These are phyloP conservation scores for Nanorana parkeri DNA, from an alignment of 2,113 vertebrate genomes.

Conservation along the genomic window DNA sequence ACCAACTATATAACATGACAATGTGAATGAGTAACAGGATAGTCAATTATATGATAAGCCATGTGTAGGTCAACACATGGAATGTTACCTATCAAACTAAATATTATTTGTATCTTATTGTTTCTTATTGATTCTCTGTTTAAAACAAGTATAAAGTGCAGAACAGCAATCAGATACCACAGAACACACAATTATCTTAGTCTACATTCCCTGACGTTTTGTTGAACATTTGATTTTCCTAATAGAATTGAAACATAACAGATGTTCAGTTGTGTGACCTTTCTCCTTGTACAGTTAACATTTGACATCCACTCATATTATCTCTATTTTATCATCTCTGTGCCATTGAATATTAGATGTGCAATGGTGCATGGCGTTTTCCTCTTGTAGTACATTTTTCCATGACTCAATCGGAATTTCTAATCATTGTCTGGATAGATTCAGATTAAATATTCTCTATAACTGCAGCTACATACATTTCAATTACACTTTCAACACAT, in stretches of 20 bases:
- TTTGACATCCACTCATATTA: slow-evolving; percentile 32
- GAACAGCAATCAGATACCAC: neutral
- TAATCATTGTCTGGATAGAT: slow-evolving; percentile 27
- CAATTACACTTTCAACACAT: too few relatives aligned
- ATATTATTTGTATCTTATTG: too few relatives aligned
- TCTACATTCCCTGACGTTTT: slow-evolving; percentile 17
- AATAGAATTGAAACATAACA: slow-evolving; percentile 39
- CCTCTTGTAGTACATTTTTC: slow-evolving; percentile 45
- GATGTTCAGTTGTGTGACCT: slow-evolving; percentile 24
- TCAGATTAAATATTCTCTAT: neutral
- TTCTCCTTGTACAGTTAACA: slow-evolving; percentile 36
- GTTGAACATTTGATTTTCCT: slow-evolving; percentile 1
- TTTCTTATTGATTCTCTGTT: too few relatives aligned
- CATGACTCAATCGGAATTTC: neutral
- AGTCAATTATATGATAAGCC: too few relatives aligned
- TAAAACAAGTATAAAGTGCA: neutral
- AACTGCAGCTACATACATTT: neutral
- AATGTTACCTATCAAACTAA: too few relatives aligned
- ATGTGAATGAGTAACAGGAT: too few relatives aligned
- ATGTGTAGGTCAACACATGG: too few relatives aligned
- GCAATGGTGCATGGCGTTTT: slow-evolving; percentile 2
- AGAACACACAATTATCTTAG: slow-evolving; percentile 6
- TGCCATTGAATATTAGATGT: slow-evolving; percentile 9
- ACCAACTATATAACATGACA: too few relatives aligned
- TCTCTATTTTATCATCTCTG: slow-evolving; percentile 43